phyloP scores from a whole-genome alignment of 30 jellyfish, hydroid and myxozoan genomes.

The Calvadosia cruxmelitensis region DNA sequence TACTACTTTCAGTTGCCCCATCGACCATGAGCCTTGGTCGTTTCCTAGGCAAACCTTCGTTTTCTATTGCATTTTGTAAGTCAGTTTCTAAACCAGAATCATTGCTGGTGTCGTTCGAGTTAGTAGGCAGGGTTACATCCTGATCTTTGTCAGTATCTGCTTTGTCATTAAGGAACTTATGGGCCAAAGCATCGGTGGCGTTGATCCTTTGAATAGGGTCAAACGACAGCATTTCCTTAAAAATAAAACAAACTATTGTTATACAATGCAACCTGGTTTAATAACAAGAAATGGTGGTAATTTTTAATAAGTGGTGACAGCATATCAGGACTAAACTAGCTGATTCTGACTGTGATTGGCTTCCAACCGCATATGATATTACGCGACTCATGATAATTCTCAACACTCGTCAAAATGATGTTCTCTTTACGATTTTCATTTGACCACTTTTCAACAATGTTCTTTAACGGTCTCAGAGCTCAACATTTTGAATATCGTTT shows the following conservation, averaged over 20 bases:
- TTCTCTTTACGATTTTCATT: too few relatives aligned
- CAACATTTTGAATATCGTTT: too few relatives aligned
- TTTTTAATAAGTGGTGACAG: too few relatives aligned
- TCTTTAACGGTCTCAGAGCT: too few relatives aligned
- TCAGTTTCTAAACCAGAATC: conserved; percentile 1
- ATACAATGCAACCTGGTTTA: too few relatives aligned
- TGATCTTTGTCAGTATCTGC: conserved; percentile 41
- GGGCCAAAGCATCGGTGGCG: conserved; percentile 66
- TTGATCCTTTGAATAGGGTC: conserved; percentile 45
- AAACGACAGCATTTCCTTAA: conserved; percentile 57
- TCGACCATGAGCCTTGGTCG: background rate
- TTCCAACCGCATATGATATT: too few relatives aligned
- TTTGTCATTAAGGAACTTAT: conserved; percentile 33
- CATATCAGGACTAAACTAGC: too few relatives aligned
- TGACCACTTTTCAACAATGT: too few relatives aligned
- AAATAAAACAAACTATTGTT: background rate
- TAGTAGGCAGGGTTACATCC: background rate
- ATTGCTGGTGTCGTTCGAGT: background rate
- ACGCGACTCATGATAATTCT: too few relatives aligned
- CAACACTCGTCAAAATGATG: too few relatives aligned
- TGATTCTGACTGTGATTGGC: too few relatives aligned
- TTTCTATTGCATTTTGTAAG: background rate
- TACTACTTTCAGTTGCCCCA: background rate
- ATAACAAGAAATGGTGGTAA: too few relatives aligned
- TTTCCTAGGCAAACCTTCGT: background rate